A percentile compares a stretch with the other conserved stretches of the same genome.
Evolutionary conservation across 2,113 vertebrate species (phyloP).

Genomic region (Pogonocichla stellata): DNA sequence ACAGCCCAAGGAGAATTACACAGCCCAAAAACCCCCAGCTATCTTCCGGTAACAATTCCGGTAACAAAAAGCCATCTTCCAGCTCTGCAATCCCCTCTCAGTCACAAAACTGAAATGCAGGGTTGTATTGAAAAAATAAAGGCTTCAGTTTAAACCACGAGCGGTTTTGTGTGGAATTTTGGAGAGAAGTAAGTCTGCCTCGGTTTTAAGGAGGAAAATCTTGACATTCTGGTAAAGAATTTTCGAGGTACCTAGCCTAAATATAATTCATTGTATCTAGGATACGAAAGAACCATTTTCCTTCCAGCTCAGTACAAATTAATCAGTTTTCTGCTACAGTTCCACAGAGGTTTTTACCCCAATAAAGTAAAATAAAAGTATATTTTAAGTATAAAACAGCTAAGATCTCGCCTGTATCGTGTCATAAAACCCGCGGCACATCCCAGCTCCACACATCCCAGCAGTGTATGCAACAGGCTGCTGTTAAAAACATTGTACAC

Average conservation of each 20-base stretch:
- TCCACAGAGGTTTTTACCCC: accelerated
- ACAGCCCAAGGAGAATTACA: too few species aligned
- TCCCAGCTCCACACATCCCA: accelerated
- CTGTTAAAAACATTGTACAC: accelerated
- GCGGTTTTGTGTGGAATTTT: background rate
- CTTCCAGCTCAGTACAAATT: accelerated
- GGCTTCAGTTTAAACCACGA: accelerated
- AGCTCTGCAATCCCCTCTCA: background rate
- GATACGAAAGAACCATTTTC: background rate
- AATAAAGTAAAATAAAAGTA: accelerated
- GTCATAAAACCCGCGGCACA: accelerated
- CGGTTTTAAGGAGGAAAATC: background rate
- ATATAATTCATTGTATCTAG: accelerated
- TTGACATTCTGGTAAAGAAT: accelerated
- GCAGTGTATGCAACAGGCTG: accelerated
- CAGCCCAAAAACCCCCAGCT: background rate
- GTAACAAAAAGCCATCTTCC: too few species aligned
- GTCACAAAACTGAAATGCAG: accelerated
- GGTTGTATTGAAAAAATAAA: accelerated
- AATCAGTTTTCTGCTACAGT: accelerated
- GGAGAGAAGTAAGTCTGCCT: accelerated
- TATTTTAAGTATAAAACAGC: accelerated
- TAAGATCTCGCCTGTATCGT: accelerated
- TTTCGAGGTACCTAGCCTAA: background rate
- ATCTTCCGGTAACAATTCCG: background rate